A percentile compares a stretch with the other conserved stretches of the same genome.
phyloP scores from a whole-genome alignment of 2,888 invertebrate species.

The Brenthis daphne region DNA sequence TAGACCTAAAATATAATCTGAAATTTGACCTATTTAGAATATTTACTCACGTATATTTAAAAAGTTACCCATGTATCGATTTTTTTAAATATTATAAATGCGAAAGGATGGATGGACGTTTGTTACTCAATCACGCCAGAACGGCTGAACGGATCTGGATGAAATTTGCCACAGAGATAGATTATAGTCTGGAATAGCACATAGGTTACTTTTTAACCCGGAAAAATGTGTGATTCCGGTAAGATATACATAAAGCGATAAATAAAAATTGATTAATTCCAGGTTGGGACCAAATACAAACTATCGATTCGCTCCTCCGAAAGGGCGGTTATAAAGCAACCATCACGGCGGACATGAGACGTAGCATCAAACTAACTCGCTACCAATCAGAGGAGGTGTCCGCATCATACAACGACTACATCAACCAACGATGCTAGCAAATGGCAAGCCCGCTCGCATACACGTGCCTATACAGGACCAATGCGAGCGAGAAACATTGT shows the following conservation, averaged over 20 bases:
- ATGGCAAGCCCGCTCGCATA: slow-evolving; percentile 68
- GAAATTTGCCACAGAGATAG: no score
- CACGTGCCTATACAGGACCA: slow-evolving; percentile 41
- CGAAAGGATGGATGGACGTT: no score
- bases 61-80: no score
- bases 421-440: slow-evolving; percentile 89
- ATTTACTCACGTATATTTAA: no score
- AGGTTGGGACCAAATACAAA: slow-evolving; percentile 99
- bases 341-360: slow-evolving; percentile 93
- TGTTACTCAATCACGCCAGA: no score
- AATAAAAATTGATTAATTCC: slow-evolving; percentile 46
- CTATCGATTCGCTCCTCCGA: slow-evolving; percentile 97
- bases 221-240: no score
- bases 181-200: no score
- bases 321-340: slow-evolving; percentile 98
- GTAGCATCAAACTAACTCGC: slow-evolving; percentile 95
- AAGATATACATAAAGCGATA: neutral
- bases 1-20: neutral
- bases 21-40: no score
- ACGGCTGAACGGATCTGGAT: no score
- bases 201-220: no score
- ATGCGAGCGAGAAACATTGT: slow-evolving; percentile 46
- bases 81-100: no score
- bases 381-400: slow-evolving; percentile 98
- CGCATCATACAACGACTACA: slow-evolving; percentile 92